These are phyloP conservation scores for Melinopterus prodromus DNA, from an alignment of 2,888 invertebrate species.

Conservation along the genomic window DNA sequence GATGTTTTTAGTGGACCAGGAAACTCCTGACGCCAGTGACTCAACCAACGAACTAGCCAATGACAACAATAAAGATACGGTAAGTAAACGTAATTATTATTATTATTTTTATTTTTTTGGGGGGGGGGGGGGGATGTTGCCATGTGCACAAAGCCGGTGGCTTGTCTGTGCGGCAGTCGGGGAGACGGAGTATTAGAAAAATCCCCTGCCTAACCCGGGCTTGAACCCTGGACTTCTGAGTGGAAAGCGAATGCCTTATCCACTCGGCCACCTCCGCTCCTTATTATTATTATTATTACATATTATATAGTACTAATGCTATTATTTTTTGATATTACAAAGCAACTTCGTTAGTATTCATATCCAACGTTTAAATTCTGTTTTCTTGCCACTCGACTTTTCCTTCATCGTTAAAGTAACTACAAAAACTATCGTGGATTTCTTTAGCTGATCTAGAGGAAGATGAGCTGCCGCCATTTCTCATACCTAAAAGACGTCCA, in stretches of 20 bases:
- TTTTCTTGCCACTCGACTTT: constrained; percentile 20
- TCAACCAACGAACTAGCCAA: neutral
- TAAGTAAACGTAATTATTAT: constrained; percentile 19
- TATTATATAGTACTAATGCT: neutral
- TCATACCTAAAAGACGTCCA: constrained; percentile 12
- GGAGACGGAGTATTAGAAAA: too few species aligned
- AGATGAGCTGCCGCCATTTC: constrained; percentile 14
- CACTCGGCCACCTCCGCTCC: too few species aligned
- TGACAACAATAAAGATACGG: constrained; percentile 4
- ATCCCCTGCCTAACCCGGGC: too few species aligned
- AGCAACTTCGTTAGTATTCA: neutral
- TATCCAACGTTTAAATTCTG: neutral
- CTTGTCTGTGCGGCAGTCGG: too few species aligned
- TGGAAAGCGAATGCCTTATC: too few species aligned
- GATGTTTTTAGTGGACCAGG: constrained; percentile 26
- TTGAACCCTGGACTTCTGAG: too few species aligned
- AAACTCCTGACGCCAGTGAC: constrained; percentile 6
- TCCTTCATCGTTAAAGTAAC: constrained; percentile 21
- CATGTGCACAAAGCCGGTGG: too few species aligned
- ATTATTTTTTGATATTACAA: neutral
- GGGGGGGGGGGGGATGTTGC: too few species aligned
- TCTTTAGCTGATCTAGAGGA: constrained; percentile 15
- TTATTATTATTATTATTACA: neutral
- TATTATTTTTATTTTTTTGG: too few species aligned
- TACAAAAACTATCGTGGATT: constrained; percentile 9